Base-by-base conservation (phyloP, 2,888 invertebrate genomes). In the Drosophila macrospina region DNA sequence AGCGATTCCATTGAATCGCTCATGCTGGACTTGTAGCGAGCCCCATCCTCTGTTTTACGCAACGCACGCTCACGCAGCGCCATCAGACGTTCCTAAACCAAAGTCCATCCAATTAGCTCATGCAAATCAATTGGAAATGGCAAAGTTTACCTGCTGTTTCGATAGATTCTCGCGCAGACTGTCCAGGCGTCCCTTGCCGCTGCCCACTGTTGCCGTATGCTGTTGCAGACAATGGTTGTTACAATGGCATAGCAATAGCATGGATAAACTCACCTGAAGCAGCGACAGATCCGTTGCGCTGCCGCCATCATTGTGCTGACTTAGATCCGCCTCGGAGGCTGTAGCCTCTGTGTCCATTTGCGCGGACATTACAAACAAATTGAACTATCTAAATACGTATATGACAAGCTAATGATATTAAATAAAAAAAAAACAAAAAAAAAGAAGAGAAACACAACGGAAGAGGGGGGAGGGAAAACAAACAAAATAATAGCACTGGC, bases 1-100 rank as follows among this genome's bases (percentile, higher is more conserved):
- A 82, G 57, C 6, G 83, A 81, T 55, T 84, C 86, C 81, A 73
- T 45, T 5, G 86, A 83, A 63, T 83, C 81, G 37, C 65, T 75
- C 34, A 52, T 65, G 63, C 67, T 85, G 48, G 60, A 5, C 50
- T 61, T 57, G 26, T 56, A 47, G 0, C 47, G 65, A 0, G 20
- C 15, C 13, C 51, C 59, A 51, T 73, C 80, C 52, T 80, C 78
- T 1, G 71, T 47, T 24, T 80, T 80, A 0, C 69, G 41, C 5
- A 70, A 28, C 1, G 82, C 72, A 16, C 86, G 86, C 7, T 83
- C 86, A 5, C 84, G 80, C 51, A 83, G 34, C 26, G 81, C 86
- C 30, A 52, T 56, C 0, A 83, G 42, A 26, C 84, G 83, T 63
- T 86, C 86, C 82, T 84, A 10, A 5, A 4, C 20, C 28, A 28